Base-by-base conservation (phyloP, 2,797 vertebrate species). In the Pseudotriccus pelzelni region DNA sequence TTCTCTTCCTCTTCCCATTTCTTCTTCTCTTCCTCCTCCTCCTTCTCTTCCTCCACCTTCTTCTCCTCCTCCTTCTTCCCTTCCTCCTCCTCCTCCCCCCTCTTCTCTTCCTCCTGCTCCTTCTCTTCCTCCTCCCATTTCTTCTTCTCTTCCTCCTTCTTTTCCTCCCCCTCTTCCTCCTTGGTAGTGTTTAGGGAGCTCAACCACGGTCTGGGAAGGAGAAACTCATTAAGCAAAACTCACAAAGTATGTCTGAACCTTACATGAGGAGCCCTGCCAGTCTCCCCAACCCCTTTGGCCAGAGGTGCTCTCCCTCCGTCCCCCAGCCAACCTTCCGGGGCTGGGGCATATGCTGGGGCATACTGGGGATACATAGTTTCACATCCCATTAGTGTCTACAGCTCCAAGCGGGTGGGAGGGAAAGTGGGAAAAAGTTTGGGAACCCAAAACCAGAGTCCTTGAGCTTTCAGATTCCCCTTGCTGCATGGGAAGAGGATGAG, bases 201-300 rank as follows among this genome's bases (percentile, higher is more conserved):
- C 58, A 97, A 88, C 11, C 97, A 95, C n/a, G 97, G 63, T 96
- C 98, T 98, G 58, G 34, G 67, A 66, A 89, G 16, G 10, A 94
- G 75, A 79, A 81, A 24, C 14, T 47, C 41, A 1, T 84, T 5
- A 63, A 25, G 3, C 25, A 21, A 64, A 67, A 68, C 7, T 18
- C 5, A 20, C 14, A 9, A 25, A 27, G 23, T 0, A 2, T 0
- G 2, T 20, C 43, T 56, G 56, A 80, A 13, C 44, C 60, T 66
- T 25, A 0, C 23, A 7, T 0, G 3, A 47, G 67, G 14, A 63
- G 36, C 36, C n/a, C 30, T 30, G 24, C 13, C 28, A 4, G 32
- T 10, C 24, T 27, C 46, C 7, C 4, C 56, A 32, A 2, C 6
- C 30, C 9, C n/a, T 67, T 22, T 32, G 64, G 18, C 27, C 4